A percentile compares a stretch with the other conserved stretches of the same genome.
Conservation (phyloP, 2,888 invertebrate species). For the Steromphala cineraria region DNA sequence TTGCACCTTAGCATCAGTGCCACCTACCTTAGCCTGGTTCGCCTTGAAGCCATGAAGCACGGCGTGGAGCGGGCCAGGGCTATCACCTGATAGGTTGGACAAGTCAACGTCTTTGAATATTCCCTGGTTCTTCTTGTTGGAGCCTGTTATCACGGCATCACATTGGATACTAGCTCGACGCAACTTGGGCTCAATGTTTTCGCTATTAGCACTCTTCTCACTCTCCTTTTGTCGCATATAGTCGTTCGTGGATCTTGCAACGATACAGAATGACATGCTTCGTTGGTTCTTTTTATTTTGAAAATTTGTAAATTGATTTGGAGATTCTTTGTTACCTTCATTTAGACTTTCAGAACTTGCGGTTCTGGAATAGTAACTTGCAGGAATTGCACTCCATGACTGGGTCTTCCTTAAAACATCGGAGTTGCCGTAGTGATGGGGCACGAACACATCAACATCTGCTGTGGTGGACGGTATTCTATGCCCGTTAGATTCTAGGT, state of each 20-base stretch:
- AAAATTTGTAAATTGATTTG: not conserved
- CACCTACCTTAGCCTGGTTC: not conserved
- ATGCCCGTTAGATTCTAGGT: not conserved
- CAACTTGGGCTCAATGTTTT: constrained; percentile 21
- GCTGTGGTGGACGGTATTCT: not conserved
- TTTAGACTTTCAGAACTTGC: not conserved
- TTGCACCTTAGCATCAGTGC: not conserved
- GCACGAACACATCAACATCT: not conserved
- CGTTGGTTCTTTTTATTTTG: not conserved
- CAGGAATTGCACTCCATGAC: not conserved
- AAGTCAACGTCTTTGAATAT: constrained; percentile 15
- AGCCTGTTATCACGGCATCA: constrained; percentile 17
- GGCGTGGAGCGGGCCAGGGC: not conserved
- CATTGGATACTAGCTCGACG: constrained; percentile 20
- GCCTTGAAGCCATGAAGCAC: constrained; percentile 4
- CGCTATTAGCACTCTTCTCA: not conserved
- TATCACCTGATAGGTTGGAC: not conserved
- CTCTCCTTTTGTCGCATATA: too few relatives aligned
- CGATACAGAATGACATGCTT: not conserved
- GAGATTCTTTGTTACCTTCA: not conserved
- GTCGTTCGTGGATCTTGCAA: not conserved
- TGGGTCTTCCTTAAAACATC: not conserved
- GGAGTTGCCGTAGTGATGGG: not conserved
- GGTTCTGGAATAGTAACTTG: not conserved
- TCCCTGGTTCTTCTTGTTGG: not conserved